These are phyloP conservation scores for Ramazzottius varieornatus DNA, from an alignment of 2,888 invertebrate genomes.

Conservation along the genomic window DNA sequence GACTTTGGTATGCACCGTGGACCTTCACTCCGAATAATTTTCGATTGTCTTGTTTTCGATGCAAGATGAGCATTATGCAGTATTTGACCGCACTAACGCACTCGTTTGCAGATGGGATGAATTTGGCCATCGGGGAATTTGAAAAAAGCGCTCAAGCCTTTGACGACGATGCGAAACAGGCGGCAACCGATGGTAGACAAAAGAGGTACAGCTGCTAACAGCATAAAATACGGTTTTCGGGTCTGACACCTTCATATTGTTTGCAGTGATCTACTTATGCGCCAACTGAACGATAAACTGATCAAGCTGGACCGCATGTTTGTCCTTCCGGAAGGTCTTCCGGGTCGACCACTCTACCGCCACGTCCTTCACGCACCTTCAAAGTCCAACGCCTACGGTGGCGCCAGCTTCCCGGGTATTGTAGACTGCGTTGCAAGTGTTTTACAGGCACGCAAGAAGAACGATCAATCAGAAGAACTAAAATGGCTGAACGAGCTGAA, in stretches of 20 bases:
- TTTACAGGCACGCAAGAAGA: not conserved
- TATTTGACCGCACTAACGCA: too few relatives aligned
- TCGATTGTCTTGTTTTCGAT: too few relatives aligned
- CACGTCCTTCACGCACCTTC: conserved; percentile 22
- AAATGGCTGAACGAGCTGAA: not conserved
- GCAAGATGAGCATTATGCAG: too few relatives aligned
- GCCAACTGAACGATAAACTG: not conserved
- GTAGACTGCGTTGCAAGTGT: conserved; percentile 10
- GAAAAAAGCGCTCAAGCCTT: too few relatives aligned
- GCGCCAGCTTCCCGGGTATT: conserved; percentile 18
- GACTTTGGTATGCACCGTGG: not conserved
- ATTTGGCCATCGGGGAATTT: too few relatives aligned
- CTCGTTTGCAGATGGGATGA: too few relatives aligned
- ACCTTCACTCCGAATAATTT: too few relatives aligned
- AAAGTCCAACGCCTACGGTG: conserved; percentile 15
- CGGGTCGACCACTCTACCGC: conserved; percentile 8
- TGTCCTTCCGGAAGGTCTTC: not conserved
- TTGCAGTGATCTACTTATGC: not conserved
- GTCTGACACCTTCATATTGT: too few relatives aligned
- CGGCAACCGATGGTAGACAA: too few relatives aligned
- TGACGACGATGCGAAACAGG: too few relatives aligned
- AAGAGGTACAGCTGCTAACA: too few relatives aligned
- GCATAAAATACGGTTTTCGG: too few relatives aligned
- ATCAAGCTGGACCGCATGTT: conserved; percentile 4
- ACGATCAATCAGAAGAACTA: not conserved